These are phyloP conservation scores for Eucidaris tribuloides DNA, from an alignment of 35 echinoderm and acorn worm genomes.

Conservation along the genomic window DNA sequence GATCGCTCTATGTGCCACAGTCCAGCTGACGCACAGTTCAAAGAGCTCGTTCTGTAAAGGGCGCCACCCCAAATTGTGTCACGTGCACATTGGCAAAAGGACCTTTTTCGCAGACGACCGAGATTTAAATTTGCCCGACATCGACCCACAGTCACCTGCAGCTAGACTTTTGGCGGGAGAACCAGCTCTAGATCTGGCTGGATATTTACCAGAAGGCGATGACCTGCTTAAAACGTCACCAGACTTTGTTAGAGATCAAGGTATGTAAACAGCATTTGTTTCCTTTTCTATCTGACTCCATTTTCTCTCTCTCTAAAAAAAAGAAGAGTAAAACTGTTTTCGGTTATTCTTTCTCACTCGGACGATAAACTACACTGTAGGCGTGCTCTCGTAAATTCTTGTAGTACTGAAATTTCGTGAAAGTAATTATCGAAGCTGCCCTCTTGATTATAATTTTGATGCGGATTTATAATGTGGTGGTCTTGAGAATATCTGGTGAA, in stretches of 20 bases:
- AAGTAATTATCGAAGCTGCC: too few relatives aligned
- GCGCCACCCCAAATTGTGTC: neutral
- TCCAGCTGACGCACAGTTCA: conserved; percentile 2
- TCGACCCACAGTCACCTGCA: conserved; percentile 12
- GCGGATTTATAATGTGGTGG: too few relatives aligned
- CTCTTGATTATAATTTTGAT: too few relatives aligned
- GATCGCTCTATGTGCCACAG: conserved; percentile 1
- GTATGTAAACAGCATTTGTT: too few relatives aligned
- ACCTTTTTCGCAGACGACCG: conserved; percentile 18
- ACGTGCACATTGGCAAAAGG: conserved; percentile 22
- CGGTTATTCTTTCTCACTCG: too few relatives aligned
- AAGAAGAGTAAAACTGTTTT: too few relatives aligned
- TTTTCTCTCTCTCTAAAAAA: too few relatives aligned
- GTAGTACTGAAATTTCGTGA: too few relatives aligned
- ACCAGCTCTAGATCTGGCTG: neutral
- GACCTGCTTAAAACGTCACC: neutral
- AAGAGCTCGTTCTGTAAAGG: conserved; percentile 24
- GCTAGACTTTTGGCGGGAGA: neutral
- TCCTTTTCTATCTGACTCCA: too few relatives aligned
- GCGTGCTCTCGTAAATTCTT: too few relatives aligned
- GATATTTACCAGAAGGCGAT: conserved; percentile 7
- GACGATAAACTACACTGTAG: too few relatives aligned
- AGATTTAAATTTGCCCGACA: conserved; percentile 4
- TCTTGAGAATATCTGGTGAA: too few relatives aligned
- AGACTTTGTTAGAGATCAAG: neutral